These are phyloP conservation scores for Etheostoma nigrum DNA, from an alignment of 2,797 vertebrate genomes.

Conservation along the genomic window DNA sequence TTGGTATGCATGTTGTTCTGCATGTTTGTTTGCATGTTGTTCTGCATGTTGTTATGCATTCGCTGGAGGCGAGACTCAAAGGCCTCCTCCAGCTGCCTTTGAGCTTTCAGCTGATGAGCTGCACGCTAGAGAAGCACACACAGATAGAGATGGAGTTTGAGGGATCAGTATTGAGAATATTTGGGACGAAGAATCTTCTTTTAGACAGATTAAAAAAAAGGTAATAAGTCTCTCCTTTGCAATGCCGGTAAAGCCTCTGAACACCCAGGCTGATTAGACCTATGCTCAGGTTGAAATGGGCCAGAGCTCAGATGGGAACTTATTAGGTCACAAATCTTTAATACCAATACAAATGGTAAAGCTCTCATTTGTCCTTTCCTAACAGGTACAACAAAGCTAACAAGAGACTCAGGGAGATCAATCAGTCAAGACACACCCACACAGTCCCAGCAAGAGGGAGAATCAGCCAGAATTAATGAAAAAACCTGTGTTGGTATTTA, in stretches of 20 bases:
- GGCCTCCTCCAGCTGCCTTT: constrained; percentile 83
- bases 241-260: not conserved
- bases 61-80: constrained; percentile 82
- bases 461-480: no score
- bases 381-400: no score
- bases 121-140: constrained; percentile 70
- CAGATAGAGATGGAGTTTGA: constrained; percentile 9
- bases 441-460: no score
- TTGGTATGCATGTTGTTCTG: constrained; percentile 39
- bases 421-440: no score
- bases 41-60: constrained; percentile 48
- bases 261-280: no score
- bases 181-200: not conserved
- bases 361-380: no score
- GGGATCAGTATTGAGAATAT: not conserved
- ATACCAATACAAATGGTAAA: no score
- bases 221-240: not conserved
- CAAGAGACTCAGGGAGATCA: no score
- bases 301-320: no score
- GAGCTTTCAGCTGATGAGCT: constrained; percentile 81
- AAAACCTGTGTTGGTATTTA: no score
- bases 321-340: no score
- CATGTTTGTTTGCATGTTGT: constrained; percentile 22
- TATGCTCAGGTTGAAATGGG: no score
- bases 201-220: not conserved